Base-by-base conservation (phyloP, 2,888 invertebrate genomes). In the Caenorhabditis macrosperma region DNA sequence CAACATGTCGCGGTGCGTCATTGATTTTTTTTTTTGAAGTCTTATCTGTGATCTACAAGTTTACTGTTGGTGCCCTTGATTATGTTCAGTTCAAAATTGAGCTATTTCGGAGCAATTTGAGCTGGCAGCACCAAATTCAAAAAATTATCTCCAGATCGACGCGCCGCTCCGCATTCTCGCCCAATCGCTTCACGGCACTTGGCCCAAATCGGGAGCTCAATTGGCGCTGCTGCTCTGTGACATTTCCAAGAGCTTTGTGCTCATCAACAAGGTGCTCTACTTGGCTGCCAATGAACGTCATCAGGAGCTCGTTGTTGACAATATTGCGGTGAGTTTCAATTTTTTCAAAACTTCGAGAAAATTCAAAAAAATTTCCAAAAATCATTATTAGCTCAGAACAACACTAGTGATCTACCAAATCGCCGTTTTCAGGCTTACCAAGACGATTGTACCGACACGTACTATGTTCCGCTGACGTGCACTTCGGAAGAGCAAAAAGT, bases 241-340 rank as follows among this genome's bases (percentile, higher is more conserved):
- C 24, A 61, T 72, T 17, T 81, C 81, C 1, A 46, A 67, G 33
- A 28, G 50, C 15, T 72, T 81, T 44, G 67, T 63, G 20, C 6
- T 76, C 15, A 55, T 81, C 46, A 71, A 81, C 26, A 30, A 67
- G 38, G 76, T 81, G 35, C 59, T 81, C 48, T 81, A 77, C 35
- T 35, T 81, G 54, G 61, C 76, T 12, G 35, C 30, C 12, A 41
- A 63, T 35, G 72, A 50, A 7, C 15, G 17, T 52, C 81, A 81
- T 41, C 60, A 72, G 46, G 71, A 71, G n/a, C 50, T 61, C 30
- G 50, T 81, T n/a, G 57, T 81, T 41, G 81, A 76, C 30, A 81
- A 81, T 67, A 33, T 81, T 26, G 76, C 81, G 24, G 78, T 78
- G 22, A 60, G 71, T 28, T 1, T 12, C 10, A n/a, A 20, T 24